Evolutionary conservation across 2,888 invertebrate species (phyloP), one percentile per base, ranked within the genome.

Genomic region (Drosophila paracracens): DNA sequence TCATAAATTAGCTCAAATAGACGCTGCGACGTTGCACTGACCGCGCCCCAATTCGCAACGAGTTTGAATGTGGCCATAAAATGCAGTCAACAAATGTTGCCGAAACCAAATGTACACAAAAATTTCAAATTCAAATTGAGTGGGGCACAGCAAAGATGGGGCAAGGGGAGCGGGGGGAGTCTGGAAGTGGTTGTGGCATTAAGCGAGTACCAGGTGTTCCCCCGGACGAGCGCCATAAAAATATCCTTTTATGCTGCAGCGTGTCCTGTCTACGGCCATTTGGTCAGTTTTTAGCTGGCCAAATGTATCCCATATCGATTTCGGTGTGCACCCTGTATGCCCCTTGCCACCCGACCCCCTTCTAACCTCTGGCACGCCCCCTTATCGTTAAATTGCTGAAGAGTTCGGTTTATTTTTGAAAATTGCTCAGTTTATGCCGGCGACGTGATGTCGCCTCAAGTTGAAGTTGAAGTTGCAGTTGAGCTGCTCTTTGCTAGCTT

Each of bases 181-280:
- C 16, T n/a, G 40, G 21, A n/a, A n/a, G 4, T 18, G 16, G 40
- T 21, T 57, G 57, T 31, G 57, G 38, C 56, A 56, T 54, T n/a
- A 54, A 54, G 18, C 29, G 38, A 16, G 52, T 4, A 70, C 71
- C 78, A 78, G 78, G 77, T 78, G 75, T 76, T 76, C 62, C 57
- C 58, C 16, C n/a, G 21, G 51, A 43, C 56, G 70, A 56, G 18
- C 11, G 70, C 52, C 86, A 88, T 88, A 88, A 89, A 88, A 88
- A 89, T 88, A 88, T 88, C 86, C 90, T 89, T 88, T 86, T 78
- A 89, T 87, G 80, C 76, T 59, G 71, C 81, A 60, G 63, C 78
- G 54, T 85, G 73, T 77, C 76, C 83, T 86, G 89, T 83, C 65
- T 77, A 64, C 64, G 52, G 40, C 73, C 78, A 86, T 83, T 86